Base-by-base conservation (phyloP, 2,113 vertebrate genomes). In the Rafetus swinhoei region DNA sequence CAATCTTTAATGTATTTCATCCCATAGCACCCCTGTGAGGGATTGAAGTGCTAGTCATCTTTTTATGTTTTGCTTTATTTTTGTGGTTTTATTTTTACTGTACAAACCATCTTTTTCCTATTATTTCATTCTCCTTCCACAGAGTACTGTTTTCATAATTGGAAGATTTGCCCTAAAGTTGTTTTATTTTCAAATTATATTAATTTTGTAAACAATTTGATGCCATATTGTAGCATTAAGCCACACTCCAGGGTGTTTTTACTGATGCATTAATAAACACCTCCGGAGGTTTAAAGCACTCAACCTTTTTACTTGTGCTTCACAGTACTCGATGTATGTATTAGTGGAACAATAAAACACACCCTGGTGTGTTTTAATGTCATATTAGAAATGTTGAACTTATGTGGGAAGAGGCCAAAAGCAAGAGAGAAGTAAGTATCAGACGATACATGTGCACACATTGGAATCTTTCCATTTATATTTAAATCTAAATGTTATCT, bases 381-480 rank as follows among this genome's bases (percentile, higher is more conserved):
- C 93, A 94, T 93, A 92, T 96, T 98, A 96, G 96, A 97, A 97
- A 95, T 93, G 89, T 93, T 96, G 92, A 94, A 92, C 94, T 53
- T 86, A 57, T 60, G 81, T 72, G 77, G 96, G 89, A 93, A 85
- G 39, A 91, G 95, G 29, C 29, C 12, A 2, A 81, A 62, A 32
- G 29, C 57, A 74, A 74, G 21, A 21, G 81, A 92, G 82, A 90
- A 76, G 62, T 81, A 92, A 79, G 76, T 55, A 25, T 84, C 80
- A 91, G 93, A 84, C 74, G 52, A 59, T 90, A 9, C 52, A 2
- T 85, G 45, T 88, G 52, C 57, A 7, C 3, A 3, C 55, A 21
- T 15, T 81, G 81, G 52, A 91, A 59, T 79, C 5, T 1, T 39
- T 4, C 25, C 7, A 22, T 45, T 79, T 88, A 4, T 39, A 83